phyloP scores from a whole-genome alignment of 2,113 vertebrate species.

The western clawed frog (Xenopus tropicalis) region DNA sequence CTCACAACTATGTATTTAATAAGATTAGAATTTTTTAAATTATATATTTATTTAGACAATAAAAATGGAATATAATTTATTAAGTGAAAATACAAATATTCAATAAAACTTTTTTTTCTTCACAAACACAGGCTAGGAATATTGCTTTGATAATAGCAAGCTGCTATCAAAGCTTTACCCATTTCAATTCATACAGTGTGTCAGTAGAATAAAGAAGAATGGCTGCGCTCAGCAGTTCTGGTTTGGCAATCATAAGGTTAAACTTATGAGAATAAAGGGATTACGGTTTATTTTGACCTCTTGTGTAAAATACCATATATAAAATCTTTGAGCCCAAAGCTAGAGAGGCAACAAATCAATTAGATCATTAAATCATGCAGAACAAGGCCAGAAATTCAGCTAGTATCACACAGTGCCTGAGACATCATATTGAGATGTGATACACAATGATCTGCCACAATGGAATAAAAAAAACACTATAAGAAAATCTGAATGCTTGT shows the following conservation, averaged over 20 bases:
- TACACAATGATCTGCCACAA: slow-evolving; percentile 16
- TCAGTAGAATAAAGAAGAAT: neutral
- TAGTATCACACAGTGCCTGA: slow-evolving; percentile 27
- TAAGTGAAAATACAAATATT: neutral
- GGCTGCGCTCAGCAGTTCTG: neutral
- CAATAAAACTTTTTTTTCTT: neutral
- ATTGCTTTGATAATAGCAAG: slow-evolving; percentile 5
- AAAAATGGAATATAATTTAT: too few relatives aligned
- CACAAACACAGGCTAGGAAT: slow-evolving; percentile 1
- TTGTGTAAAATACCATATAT: slow-evolving; percentile 36
- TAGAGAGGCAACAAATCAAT: slow-evolving; percentile 39
- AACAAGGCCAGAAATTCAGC: slow-evolving; percentile 40
- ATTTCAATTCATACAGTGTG: neutral
- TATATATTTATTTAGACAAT: too few relatives aligned
- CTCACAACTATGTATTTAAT: too few relatives aligned
- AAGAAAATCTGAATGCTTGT: neutral
- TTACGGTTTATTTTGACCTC: slow-evolving; percentile 35
- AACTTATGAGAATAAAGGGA: slow-evolving; percentile 21
- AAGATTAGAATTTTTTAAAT: too few relatives aligned
- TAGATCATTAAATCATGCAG: slow-evolving; percentile 45
- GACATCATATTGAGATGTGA: slow-evolving; percentile 34
- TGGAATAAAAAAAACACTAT: neutral
- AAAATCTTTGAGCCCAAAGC: slow-evolving; percentile 38
- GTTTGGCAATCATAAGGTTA: slow-evolving; percentile 23
- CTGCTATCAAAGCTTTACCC: slow-evolving; percentile 11